Conservation (phyloP, 2,797 vertebrate genomes). For the Pangasius krempfi region DNA sequence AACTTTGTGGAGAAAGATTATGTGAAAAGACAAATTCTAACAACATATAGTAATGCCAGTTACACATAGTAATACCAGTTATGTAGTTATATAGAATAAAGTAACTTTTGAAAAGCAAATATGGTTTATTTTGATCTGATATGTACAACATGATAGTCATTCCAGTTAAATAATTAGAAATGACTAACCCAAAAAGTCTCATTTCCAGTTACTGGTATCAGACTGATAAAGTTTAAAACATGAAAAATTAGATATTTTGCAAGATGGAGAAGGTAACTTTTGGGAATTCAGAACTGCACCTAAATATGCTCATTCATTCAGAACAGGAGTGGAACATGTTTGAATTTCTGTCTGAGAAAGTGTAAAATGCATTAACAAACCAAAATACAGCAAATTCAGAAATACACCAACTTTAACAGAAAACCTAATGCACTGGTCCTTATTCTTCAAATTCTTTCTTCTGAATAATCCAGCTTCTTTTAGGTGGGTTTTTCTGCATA, state of each 20-base stretch:
- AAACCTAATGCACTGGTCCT: not conserved
- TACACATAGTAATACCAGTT: not conserved
- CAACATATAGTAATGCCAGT: too few species aligned
- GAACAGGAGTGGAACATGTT: not conserved
- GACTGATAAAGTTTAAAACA: not conserved
- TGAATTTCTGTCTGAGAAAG: not conserved
- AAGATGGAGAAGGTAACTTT: not conserved
- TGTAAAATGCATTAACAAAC: not conserved
- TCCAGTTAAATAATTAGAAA: not conserved
- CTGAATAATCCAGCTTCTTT: not conserved
- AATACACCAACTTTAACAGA: not conserved
- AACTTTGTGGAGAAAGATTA: not conserved
- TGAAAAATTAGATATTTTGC: not conserved
- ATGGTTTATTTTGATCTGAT: not conserved
- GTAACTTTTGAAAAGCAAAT: not conserved
- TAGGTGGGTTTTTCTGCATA: too few species aligned
- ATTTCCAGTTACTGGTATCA: conserved; percentile 1
- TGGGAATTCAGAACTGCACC: not conserved
- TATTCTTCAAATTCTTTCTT: not conserved
- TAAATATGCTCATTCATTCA: not conserved
- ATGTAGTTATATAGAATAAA: not conserved
- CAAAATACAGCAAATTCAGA: not conserved
- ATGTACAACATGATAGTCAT: not conserved
- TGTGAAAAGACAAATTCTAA: not conserved
- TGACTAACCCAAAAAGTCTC: not conserved